Conservation (phyloP, 2,113 vertebrate species). For the Colinus virginianus region DNA sequence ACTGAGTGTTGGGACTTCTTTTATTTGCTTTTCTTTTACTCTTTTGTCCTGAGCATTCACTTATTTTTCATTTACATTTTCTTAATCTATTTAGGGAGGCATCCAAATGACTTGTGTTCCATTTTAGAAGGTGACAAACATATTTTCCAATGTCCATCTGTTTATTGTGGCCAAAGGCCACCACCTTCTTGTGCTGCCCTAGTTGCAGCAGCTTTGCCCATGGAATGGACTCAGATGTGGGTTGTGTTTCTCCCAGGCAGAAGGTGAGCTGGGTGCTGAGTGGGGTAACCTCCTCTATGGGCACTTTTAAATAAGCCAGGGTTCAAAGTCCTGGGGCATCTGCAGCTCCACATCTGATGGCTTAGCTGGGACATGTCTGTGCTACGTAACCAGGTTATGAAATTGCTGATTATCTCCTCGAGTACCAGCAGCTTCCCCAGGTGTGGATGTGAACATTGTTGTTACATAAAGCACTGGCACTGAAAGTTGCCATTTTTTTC, state of each 20-base stretch:
- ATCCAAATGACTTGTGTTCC: neutral
- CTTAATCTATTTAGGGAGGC: neutral
- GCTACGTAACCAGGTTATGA: constrained; percentile 33
- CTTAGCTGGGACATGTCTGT: neutral
- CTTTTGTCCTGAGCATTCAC: neutral
- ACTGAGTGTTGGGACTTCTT: neutral
- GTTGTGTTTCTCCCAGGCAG: neutral
- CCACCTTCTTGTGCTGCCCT: neutral
- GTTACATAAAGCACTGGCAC: neutral
- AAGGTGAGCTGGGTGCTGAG: neutral
- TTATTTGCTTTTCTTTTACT: constrained; percentile 22
- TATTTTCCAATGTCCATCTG: neutral
- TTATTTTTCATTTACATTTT: constrained; percentile 10
- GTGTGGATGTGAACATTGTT: neutral
- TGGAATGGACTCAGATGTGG: neutral
- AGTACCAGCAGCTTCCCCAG: neutral
- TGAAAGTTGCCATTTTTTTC: neutral
- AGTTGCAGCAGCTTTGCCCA: neutral
- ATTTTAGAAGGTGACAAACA: neutral
- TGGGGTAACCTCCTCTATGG: fast-evolving
- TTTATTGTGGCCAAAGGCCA: neutral
- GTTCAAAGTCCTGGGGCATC: neutral
- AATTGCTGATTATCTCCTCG: neutral
- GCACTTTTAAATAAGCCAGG: neutral
- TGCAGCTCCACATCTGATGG: neutral